Percentiles rank a stretch among this genome's conserved stretches.
phyloP scores from a whole-genome alignment of 2,113 vertebrate species.

The Pogona vitticeps region DNA sequence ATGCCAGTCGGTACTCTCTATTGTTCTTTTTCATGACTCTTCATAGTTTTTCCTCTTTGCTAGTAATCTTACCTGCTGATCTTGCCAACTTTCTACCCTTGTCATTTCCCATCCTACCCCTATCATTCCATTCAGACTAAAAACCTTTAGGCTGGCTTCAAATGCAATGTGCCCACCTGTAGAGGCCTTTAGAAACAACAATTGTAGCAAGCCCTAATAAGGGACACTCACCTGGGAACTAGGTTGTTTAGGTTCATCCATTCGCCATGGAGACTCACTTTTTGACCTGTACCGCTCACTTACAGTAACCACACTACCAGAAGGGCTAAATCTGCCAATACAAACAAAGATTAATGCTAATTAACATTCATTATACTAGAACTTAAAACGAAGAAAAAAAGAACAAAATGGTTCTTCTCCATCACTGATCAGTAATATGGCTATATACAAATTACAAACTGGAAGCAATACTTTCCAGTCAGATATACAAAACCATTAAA shows the following conservation, averaged over 20 bases:
- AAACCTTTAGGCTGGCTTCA: too few relatives aligned
- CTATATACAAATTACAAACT: background rate
- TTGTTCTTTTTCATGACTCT: background rate
- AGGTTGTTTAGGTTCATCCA: conserved; percentile 88
- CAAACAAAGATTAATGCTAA: conserved; percentile 48
- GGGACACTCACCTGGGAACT: conserved; percentile 83
- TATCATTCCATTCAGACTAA: background rate
- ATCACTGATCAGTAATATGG: conserved; percentile 8
- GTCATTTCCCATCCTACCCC: background rate
- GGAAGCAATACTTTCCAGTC: background rate
- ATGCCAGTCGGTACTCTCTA: background rate
- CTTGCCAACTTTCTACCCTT: background rate
- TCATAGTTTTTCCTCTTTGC: background rate
- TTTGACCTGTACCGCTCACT: conserved; percentile 91
- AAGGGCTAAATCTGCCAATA: conserved; percentile 89
- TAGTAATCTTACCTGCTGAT: too few relatives aligned
- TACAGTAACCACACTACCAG: conserved; percentile 91
- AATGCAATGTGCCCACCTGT: background rate
- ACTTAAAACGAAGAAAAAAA: background rate
- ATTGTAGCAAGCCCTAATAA: background rate
- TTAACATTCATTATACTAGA: conserved; percentile 31
- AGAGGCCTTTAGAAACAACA: background rate
- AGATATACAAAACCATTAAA: background rate
- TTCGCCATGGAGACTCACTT: conserved; percentile 92
- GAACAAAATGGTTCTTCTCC: conserved; percentile 26